These are phyloP conservation scores for Paracentrotus lividus DNA, from an alignment of 53 echinoderm and acorn worm genomes.

Conservation along the genomic window DNA sequence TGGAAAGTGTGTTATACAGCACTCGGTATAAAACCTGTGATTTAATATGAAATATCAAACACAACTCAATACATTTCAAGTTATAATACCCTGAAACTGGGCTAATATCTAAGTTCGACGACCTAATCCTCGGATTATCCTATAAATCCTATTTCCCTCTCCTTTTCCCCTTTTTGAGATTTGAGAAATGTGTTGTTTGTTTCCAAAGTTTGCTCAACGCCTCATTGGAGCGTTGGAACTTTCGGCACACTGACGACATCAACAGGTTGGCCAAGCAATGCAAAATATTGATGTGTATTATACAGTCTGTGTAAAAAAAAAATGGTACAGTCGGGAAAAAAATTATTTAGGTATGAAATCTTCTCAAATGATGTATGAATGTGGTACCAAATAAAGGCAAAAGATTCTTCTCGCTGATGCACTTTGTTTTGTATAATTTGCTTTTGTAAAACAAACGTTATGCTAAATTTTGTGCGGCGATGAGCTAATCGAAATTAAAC, in stretches of 20 bases:
- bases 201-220: constrained; percentile 29
- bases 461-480: too few species aligned
- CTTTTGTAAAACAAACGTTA: too few species aligned
- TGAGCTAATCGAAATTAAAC: too few species aligned
- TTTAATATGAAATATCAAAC: neutral
- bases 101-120: constrained; percentile 51
- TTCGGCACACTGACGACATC: constrained; percentile 23
- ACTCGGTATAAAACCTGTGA: neutral
- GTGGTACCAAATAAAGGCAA: too few species aligned
- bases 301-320: too few species aligned
- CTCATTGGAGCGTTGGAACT: constrained; percentile 4
- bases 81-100: constrained; percentile 39
- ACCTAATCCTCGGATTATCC: constrained; percentile 46
- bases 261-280: constrained; percentile 11
- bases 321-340: too few species aligned
- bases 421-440: too few species aligned
- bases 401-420: too few species aligned
- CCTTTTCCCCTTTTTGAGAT: neutral
- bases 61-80: constrained; percentile 7
- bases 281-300: neutral
- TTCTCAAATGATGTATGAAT: too few species aligned
- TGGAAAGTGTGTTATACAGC: constrained; percentile 18
- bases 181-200: constrained; percentile 47
- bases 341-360: too few species aligned
- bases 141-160: constrained; percentile 9